Evolutionary conservation across 2,113 vertebrate species (phyloP).

Genomic region (Jaculus jaculus): DNA sequence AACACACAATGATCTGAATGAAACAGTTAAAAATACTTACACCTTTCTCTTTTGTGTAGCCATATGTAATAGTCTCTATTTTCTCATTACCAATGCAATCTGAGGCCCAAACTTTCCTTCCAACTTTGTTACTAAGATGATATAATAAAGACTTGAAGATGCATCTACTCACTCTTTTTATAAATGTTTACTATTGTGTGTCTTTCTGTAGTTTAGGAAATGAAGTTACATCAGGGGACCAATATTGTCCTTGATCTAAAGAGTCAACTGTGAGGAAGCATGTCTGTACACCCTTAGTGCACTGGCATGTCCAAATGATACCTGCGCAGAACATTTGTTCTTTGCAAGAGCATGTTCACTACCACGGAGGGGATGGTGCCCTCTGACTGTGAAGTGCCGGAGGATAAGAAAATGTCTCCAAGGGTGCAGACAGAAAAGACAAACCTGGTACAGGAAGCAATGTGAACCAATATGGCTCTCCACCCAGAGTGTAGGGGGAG

Average conservation of each 20-base stretch:
- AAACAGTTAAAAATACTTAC: conserved; percentile 31
- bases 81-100: not conserved
- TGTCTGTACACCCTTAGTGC: not conserved
- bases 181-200: not conserved
- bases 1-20: not conserved
- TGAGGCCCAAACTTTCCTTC: not conserved
- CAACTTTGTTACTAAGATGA: not conserved
- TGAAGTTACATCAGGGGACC: not conserved
- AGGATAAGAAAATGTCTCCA: not conserved
- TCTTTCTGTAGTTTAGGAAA: not conserved
- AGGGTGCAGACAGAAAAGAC: not conserved
- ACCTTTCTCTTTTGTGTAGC: conserved; percentile 8
- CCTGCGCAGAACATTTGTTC: not conserved
- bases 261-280: not conserved
- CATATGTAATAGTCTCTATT: not conserved
- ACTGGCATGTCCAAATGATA: not conserved
- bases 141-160: not conserved
- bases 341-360: not conserved
- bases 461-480: not conserved
- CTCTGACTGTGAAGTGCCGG: not conserved
- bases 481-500: not conserved
- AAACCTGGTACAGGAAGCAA: not conserved
- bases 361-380: fast-evolving
- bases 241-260: not conserved
- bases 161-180: not conserved